phyloP scores from a whole-genome alignment of 1,140 invertebrate genomes.

The Drosophila micromelanica region DNA sequence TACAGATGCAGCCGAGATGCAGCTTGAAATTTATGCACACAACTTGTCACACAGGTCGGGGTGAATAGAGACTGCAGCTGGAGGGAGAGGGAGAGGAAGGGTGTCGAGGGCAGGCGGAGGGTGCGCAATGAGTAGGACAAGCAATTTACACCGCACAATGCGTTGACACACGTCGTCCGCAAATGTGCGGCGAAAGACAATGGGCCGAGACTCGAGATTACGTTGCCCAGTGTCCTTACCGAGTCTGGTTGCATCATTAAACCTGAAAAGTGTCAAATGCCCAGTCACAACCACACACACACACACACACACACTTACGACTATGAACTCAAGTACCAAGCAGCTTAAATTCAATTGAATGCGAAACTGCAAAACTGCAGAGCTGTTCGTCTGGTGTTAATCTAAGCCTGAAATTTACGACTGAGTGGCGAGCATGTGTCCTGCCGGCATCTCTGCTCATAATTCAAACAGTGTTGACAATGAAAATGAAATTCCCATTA shows the following conservation, averaged over 20 bases:
- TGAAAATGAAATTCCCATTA: conserved; percentile 82
- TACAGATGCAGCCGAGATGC: conserved; percentile 66
- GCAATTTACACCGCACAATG: conserved; percentile 81
- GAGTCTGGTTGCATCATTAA: conserved; percentile 69
- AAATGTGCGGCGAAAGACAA: conserved; percentile 80
- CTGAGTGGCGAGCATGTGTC: conserved; percentile 19
- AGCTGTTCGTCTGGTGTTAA: conserved; percentile 53
- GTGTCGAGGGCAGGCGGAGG: too few relatives aligned
- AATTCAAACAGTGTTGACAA: conserved; percentile 80
- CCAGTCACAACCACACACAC: conserved; percentile 34
- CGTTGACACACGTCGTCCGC: conserved; percentile 79
- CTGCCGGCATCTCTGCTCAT: conserved; percentile 48
- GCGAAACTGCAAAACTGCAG: conserved; percentile 19
- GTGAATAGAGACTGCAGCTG: background rate
- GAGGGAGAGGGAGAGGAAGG: background rate
- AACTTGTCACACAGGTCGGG: conserved; percentile 67
- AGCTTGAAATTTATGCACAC: conserved; percentile 80
- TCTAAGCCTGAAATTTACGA: conserved; percentile 71
- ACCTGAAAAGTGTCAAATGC: conserved; percentile 80
- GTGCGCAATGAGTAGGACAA: conserved; percentile 56
- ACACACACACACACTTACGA: background rate
- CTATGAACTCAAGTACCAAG: conserved; percentile 23
- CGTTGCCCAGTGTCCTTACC: conserved; percentile 17
- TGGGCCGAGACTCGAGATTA: conserved; percentile 37
- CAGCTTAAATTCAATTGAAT: conserved; percentile 60